These are phyloP conservation scores for Formicarius rufipectus DNA, from an alignment of 2,113 vertebrate genomes.

Conservation along the genomic window DNA sequence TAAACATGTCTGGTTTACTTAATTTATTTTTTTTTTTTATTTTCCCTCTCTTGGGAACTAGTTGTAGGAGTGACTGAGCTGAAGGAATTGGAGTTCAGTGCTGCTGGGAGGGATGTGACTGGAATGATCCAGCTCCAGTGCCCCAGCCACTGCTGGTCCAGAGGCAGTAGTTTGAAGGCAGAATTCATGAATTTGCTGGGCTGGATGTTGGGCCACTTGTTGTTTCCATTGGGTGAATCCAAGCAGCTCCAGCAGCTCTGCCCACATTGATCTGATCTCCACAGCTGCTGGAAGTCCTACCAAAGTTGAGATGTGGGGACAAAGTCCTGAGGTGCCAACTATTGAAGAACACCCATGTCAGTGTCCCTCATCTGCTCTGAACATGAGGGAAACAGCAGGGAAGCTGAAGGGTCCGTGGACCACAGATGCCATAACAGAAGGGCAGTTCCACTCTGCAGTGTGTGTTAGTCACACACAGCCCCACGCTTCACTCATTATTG, in stretches of 20 bases:
- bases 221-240: neutral
- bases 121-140: neutral
- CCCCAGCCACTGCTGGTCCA: neutral
- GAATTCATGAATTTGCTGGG: neutral
- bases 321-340: neutral
- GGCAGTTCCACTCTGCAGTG: rapidly evolving
- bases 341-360: rapidly evolving
- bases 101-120: neutral
- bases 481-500: neutral
- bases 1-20: neutral
- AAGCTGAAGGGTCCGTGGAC: neutral
- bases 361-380: neutral
- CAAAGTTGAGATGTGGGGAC: neutral
- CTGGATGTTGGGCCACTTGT: neutral
- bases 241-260: neutral
- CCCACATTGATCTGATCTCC: neutral
- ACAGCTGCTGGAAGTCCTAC: neutral
- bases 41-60: neutral
- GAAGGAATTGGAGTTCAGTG: neutral
- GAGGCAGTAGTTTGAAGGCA: neutral
- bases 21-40: neutral
- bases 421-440: rapidly evolving
- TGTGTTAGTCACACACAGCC: rapidly evolving
- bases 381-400: neutral
- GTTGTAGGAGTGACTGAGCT: neutral